phyloP scores from a whole-genome alignment of 1,140 invertebrate species.

The Neuroterus valhalla region DNA sequence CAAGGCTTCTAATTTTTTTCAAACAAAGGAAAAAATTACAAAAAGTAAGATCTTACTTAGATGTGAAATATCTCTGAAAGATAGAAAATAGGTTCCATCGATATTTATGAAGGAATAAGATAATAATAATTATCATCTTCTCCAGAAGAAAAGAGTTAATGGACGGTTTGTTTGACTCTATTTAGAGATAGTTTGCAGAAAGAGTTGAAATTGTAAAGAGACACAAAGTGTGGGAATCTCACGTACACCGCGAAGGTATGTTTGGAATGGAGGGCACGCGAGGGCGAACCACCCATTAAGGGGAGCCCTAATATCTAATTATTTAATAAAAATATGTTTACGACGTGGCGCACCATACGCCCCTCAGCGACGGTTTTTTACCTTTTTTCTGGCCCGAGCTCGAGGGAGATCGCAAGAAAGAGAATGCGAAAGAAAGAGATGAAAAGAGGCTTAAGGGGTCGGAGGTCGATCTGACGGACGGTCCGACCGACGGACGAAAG shows the following conservation, averaged over 20 bases:
- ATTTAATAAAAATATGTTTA: slow-evolving; percentile 77
- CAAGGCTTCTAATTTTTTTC: neutral
- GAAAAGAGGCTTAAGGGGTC: slow-evolving; percentile 60
- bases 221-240: slow-evolving; percentile 74
- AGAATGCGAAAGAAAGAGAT: slow-evolving; percentile 41
- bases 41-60: neutral
- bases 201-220: slow-evolving; percentile 47
- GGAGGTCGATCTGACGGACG: slow-evolving; percentile 63
- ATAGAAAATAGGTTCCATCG: no score
- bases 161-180: neutral
- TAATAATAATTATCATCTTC: no score
- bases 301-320: slow-evolving; percentile 74
- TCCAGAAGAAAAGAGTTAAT: neutral
- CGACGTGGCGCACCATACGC: slow-evolving; percentile 72
- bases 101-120: no score
- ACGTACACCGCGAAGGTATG: slow-evolving; percentile 71
- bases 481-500: slow-evolving; percentile 52
- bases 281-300: slow-evolving; percentile 73
- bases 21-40: neutral
- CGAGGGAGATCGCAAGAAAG: slow-evolving; percentile 30
- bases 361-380: slow-evolving; percentile 54
- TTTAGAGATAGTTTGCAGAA: slow-evolving; percentile 33
- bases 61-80: no score
- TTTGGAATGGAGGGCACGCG: slow-evolving; percentile 73
- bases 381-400: slow-evolving; percentile 42